Base-by-base conservation (phyloP, 1,140 invertebrate species). In the Solenopsis invicta region DNA sequence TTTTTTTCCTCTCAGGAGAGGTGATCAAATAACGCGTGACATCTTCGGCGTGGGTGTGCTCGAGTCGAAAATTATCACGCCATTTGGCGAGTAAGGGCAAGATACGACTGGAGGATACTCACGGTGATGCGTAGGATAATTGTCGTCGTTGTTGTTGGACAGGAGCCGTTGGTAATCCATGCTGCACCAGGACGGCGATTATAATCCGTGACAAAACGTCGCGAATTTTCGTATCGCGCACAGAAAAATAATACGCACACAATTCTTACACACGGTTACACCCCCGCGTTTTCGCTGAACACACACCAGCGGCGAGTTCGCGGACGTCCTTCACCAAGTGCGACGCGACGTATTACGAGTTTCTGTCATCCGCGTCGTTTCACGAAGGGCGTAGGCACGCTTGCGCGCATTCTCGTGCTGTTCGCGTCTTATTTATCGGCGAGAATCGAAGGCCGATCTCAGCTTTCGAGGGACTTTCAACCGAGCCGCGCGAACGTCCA, bases 141-240 rank as follows among this genome's bases (percentile, higher is more conserved):
- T 92, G 90, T 93, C 91, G 87, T 41, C 8, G 41, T 82, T 82
- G 85, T 92, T 92, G 88, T 91, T 90, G 80, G 92, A 90, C 86
- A 93, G 89, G 34, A 92, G 90, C 88, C 89, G 76, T 29, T 78
- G 92, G 80, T 93, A 93, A 89, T 93, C 93, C 93, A 93, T 93
- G 86, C 77, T 90, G 91, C 66, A 21, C 37, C 24, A 16, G 41
- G 41, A 61, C 29, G 69, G 13, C 80, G 67, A 61, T 48, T 67
- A 59, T 61, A 59, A 6, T 34, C 37, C 50, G 78, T 5, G 50
- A 29, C 8, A 48, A 82, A 72, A 56, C 10, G 34, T n/a, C 67
- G 45, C 34, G 8, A 29, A 76, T n/a, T 75, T 41, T 66, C 66
- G 66, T 50, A 12, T 56, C 50, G 45, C 54, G 29, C 77, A 52